phyloP scores from a whole-genome alignment of 1,140 invertebrate species.

The Anoplolepis gracilipes region DNA sequence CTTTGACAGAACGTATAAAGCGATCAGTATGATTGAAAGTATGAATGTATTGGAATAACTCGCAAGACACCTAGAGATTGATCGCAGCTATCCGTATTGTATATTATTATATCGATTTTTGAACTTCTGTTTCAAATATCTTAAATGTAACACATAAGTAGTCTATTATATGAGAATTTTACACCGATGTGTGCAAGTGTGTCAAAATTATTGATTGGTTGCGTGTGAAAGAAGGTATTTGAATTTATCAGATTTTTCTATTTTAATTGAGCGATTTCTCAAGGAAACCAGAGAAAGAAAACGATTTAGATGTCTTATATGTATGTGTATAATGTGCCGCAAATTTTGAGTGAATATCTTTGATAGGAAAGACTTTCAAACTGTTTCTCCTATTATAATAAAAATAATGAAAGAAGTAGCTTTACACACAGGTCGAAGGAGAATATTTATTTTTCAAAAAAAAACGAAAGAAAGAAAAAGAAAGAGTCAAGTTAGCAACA shows the following conservation, averaged over 20 bases:
- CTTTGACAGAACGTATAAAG: background rate
- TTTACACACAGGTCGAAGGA: constrained; percentile 51
- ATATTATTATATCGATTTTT: constrained; percentile 74
- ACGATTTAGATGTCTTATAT: constrained; percentile 44
- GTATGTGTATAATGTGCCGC: constrained; percentile 54
- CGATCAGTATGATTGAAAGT: constrained; percentile 30
- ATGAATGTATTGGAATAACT: constrained; percentile 57
- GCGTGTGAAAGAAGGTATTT: constrained; percentile 77
- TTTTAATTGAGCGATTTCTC: constrained; percentile 59
- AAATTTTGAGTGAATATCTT: constrained; percentile 51
- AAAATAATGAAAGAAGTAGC: constrained; percentile 52
- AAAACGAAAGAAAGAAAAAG: constrained; percentile 71
- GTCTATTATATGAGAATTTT: constrained; percentile 78
- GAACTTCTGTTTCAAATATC: constrained; percentile 66
- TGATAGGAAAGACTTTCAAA: constrained; percentile 47
- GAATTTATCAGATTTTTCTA: constrained; percentile 69
- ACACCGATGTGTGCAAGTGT: constrained; percentile 78
- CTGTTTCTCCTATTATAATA: constrained; percentile 43
- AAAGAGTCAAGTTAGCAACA: constrained; percentile 31
- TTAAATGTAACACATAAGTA: constrained; percentile 72
- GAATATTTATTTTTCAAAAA: constrained; percentile 74
- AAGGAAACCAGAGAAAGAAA: constrained; percentile 29
- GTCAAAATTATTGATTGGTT: constrained; percentile 80
- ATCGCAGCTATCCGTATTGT: constrained; percentile 77
- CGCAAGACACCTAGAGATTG: constrained; percentile 75